Percentiles rank a stretch among this genome's conserved stretches.
Conservation (phyloP, 2,888 invertebrate species). For the Arrhopalites spinosus region DNA sequence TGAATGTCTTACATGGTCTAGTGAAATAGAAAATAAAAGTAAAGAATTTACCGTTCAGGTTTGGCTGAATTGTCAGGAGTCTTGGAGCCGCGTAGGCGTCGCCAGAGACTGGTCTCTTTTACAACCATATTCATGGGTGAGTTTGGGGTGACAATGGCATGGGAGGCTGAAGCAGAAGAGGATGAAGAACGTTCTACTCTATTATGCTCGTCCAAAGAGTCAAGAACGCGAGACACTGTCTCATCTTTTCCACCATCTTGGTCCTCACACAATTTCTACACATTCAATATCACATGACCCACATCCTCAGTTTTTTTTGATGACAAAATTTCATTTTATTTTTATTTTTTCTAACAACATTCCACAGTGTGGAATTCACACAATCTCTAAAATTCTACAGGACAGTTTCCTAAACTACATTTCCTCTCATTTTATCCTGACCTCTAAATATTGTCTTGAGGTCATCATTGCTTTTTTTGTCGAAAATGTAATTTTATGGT, state of each 20-base stretch:
- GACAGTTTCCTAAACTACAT: too few species aligned
- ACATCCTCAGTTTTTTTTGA: too few species aligned
- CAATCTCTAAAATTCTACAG: too few species aligned
- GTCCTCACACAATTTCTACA: constrained; percentile 34
- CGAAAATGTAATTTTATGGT: too few species aligned
- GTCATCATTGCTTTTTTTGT: too few species aligned
- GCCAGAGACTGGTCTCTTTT: constrained; percentile 35
- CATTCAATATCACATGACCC: not conserved
- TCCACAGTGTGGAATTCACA: too few species aligned
- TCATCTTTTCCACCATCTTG: constrained; percentile 25
- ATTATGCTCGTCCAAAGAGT: constrained; percentile 31
- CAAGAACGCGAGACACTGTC: constrained; percentile 20
- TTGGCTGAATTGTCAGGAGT: constrained; percentile 18
- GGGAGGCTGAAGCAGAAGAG: constrained; percentile 42
- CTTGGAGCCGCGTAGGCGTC: constrained; percentile 30
- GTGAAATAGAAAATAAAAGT: not conserved
- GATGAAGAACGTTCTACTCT: constrained; percentile 36
- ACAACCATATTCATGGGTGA: not conserved
- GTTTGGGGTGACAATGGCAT: constrained; percentile 22
- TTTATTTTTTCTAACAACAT: too few species aligned
- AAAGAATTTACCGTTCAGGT: constrained; percentile 30
- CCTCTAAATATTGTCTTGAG: too few species aligned
- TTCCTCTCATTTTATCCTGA: too few species aligned
- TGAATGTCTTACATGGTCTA: not conserved
- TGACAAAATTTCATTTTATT: too few species aligned